Conservation (phyloP, 2,888 invertebrate genomes). For the Lithophane leautieri region DNA sequence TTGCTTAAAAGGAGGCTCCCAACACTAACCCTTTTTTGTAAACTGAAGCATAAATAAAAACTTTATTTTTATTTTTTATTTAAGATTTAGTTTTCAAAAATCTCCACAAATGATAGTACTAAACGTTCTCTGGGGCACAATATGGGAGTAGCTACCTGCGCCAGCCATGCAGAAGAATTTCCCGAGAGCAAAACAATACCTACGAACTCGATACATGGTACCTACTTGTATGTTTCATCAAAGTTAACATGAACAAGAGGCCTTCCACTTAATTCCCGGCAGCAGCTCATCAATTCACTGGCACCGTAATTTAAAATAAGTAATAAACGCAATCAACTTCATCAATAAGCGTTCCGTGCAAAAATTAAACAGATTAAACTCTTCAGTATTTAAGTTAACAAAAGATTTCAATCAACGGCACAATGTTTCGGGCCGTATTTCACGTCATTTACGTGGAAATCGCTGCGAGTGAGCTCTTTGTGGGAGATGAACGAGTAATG, state of each 20-base stretch:
- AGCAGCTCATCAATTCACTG: slow-evolving; percentile 7
- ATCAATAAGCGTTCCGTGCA: slow-evolving; percentile 45
- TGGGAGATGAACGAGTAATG: slow-evolving; percentile 54
- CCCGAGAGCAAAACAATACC: neutral
- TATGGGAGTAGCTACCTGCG: neutral
- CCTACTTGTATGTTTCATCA: slow-evolving; percentile 6
- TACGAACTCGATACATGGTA: neutral
- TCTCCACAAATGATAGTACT: too few species aligned
- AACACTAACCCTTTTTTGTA: too few species aligned
- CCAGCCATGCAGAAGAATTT: neutral
- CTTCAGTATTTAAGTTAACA: slow-evolving; percentile 64
- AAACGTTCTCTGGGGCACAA: too few species aligned
- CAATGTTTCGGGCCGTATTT: slow-evolving; percentile 65
- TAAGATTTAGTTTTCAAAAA: too few species aligned
- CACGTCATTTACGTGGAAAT: slow-evolving; percentile 66
- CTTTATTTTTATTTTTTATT: too few species aligned
- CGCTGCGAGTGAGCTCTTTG: slow-evolving; percentile 13
- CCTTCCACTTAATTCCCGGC: slow-evolving; percentile 6
- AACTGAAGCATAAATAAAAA: too few species aligned
- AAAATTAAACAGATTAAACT: slow-evolving; percentile 57
- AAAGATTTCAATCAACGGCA: slow-evolving; percentile 71
- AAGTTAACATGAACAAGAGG: slow-evolving; percentile 18
- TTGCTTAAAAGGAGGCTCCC: too few species aligned
- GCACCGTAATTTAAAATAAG: slow-evolving; percentile 54
- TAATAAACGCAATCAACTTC: slow-evolving; percentile 52